Evolutionary conservation across 2,113 vertebrate genomes (phyloP).

Genomic region (Polypterus senegalus): DNA sequence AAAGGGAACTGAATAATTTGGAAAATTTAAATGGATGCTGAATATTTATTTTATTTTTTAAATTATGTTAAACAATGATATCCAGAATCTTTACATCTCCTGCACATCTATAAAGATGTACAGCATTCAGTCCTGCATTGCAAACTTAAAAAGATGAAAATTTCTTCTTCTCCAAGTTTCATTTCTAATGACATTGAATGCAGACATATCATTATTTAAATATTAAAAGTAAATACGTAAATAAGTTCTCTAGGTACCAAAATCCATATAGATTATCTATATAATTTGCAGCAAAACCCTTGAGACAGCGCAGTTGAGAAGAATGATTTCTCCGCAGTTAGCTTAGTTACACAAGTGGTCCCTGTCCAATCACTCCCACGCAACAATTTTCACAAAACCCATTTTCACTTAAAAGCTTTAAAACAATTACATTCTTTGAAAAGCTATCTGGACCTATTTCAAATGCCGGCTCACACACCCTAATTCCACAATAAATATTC

Average conservation of each 20-base stretch:
- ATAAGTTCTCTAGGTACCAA: conserved; percentile 15
- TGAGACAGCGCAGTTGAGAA: conserved; percentile 22
- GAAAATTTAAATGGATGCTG: too few relatives aligned
- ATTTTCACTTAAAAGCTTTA: conserved; percentile 11
- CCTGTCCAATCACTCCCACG: conserved; percentile 20
- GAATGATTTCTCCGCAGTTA: conserved; percentile 13
- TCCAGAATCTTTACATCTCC: too few relatives aligned
- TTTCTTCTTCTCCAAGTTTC: background rate
- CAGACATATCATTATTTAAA: background rate
- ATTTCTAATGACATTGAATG: background rate
- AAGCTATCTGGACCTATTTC: conserved; percentile 14
- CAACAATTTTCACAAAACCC: conserved; percentile 2
- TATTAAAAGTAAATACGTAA: conserved; percentile 1
- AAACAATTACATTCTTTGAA: conserved; percentile 17
- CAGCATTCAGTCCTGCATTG: too few relatives aligned
- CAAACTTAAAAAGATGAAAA: too few relatives aligned
- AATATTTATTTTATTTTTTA: too few relatives aligned
- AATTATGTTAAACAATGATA: too few relatives aligned
- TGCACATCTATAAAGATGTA: too few relatives aligned
- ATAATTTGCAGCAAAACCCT: conserved; percentile 22
- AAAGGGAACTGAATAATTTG: too few relatives aligned
- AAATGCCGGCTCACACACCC: background rate
- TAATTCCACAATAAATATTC: background rate
- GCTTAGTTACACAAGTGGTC: conserved; percentile 8
- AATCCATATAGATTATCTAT: conserved; percentile 12